phyloP scores from a whole-genome alignment of 2,113 vertebrate genomes.

The Isurus oxyrinchus region DNA sequence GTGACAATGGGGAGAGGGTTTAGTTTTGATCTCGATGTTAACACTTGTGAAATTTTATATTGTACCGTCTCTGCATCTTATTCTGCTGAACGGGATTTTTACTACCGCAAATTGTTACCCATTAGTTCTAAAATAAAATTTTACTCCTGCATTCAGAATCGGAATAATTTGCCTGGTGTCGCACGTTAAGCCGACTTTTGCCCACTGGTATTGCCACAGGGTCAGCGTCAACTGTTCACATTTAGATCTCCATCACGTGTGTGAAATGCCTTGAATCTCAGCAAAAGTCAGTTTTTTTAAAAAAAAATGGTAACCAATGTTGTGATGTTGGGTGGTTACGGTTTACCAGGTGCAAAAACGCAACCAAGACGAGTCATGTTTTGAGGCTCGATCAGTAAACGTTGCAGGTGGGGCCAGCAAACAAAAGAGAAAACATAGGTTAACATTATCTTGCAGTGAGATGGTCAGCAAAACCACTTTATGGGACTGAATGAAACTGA shows the following conservation, averaged over 20 bases:
- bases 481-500: background rate
- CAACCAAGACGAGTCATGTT: background rate
- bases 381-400: background rate
- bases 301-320: background rate
- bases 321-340: background rate
- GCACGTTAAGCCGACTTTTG: background rate
- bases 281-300: background rate
- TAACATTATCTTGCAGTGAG: background rate
- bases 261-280: background rate
- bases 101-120: slow-evolving; percentile 7
- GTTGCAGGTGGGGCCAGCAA: background rate
- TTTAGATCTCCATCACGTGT: background rate
- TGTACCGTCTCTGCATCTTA: slow-evolving; percentile 26
- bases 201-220: background rate
- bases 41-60: slow-evolving; percentile 34
- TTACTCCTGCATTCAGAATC: slow-evolving; percentile 14
- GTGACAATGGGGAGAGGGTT: background rate
- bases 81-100: slow-evolving; percentile 31
- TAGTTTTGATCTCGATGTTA: slow-evolving; percentile 13
- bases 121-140: slow-evolving; percentile 32
- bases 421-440: background rate
- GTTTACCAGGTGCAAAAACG: background rate
- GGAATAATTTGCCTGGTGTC: background rate
- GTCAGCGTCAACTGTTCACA: background rate
- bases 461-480: background rate